Evolutionary conservation across 2,888 invertebrate species (phyloP).

Genomic region (Limenitis camilla): DNA sequence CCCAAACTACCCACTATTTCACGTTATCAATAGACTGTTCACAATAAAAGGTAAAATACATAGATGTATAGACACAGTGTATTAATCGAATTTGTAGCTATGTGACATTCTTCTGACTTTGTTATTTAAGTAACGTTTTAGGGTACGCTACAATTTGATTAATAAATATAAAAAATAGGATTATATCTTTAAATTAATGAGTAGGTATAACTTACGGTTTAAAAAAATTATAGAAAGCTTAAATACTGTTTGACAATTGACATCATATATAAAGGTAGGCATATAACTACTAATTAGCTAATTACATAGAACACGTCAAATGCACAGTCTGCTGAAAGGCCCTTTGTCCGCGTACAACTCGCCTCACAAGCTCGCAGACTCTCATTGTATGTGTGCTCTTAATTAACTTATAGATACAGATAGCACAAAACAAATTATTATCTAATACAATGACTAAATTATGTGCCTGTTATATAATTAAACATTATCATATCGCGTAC

Average conservation of each 20-base stretch:
- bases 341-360: conserved; percentile 44
- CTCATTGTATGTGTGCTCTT: conserved; percentile 41
- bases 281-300: conserved; percentile 14
- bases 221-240: neutral
- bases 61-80: neutral
- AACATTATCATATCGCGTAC: neutral
- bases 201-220: too few species aligned
- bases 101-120: neutral
- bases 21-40: conserved; percentile 21
- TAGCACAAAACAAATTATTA: conserved; percentile 32
- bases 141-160: too few species aligned
- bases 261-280: neutral
- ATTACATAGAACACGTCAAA: conserved; percentile 40
- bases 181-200: too few species aligned
- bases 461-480: conserved; percentile 2
- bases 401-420: conserved; percentile 56
- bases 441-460: conserved; percentile 34
- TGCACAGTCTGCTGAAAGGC: conserved; percentile 54
- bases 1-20: conserved; percentile 14
- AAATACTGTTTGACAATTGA: too few species aligned
- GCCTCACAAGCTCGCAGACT: conserved; percentile 37
- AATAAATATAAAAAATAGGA: too few species aligned
- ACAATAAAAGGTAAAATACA: conserved; percentile 9
- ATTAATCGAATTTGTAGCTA: neutral
- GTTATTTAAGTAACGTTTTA: too few species aligned